Evolutionary conservation across 2,888 invertebrate species (phyloP).

Genomic region (Dyspetes luteomarginatus): DNA sequence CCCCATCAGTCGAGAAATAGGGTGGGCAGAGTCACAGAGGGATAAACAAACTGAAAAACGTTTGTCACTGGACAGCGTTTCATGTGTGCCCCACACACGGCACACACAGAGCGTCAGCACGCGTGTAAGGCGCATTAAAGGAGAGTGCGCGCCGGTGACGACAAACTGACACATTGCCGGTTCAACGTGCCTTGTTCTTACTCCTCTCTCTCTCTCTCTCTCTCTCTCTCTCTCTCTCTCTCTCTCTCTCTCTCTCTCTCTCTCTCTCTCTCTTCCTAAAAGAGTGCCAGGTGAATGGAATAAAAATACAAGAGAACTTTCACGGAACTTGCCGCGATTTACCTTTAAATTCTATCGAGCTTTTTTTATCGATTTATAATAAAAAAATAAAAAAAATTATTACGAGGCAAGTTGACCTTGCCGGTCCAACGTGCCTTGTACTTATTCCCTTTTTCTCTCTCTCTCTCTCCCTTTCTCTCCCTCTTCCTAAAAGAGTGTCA

Average conservation of each 20-base stretch:
- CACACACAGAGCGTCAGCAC: background rate
- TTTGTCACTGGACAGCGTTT: conserved; percentile 43
- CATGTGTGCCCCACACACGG: background rate
- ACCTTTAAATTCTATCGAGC: background rate
- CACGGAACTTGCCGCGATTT: conserved; percentile 1
- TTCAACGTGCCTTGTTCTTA: conserved; percentile 9
- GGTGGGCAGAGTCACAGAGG: too few species aligned
- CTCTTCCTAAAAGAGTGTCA: conserved; percentile 16
- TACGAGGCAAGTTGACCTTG: too few species aligned
- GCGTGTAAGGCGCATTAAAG: conserved; percentile 17
- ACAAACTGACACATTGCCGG: conserved; percentile 47
- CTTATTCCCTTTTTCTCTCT: too few species aligned
- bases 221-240: background rate
- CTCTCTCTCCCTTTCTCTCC: background rate
- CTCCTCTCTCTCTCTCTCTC: background rate
- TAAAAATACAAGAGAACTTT: background rate
- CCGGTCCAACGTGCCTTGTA: conserved; percentile 15
- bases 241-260: background rate
- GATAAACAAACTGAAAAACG: conserved; percentile 52
- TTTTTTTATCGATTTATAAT: too few species aligned
- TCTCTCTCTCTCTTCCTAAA: conserved; percentile 24
- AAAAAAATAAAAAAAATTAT: too few species aligned
- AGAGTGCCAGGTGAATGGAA: background rate
- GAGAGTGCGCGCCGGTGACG: conserved; percentile 24
- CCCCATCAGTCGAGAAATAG: conserved; percentile 8